Evolutionary conservation across 2,113 vertebrate species (phyloP), one percentile per base, ranked within the genome.

Genomic region (Vimba vimba): DNA sequence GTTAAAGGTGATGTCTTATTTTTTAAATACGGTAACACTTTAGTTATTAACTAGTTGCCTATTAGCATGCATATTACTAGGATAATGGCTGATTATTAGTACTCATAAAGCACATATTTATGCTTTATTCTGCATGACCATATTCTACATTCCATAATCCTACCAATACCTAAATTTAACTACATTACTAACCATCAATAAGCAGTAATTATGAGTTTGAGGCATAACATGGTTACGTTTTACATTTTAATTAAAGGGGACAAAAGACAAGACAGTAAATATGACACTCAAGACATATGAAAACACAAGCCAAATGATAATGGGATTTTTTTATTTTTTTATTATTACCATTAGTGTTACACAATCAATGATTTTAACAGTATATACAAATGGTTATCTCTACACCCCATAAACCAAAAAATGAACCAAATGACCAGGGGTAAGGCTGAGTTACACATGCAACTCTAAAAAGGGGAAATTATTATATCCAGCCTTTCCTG

Each of bases 401-500:
- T 59, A 79, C 62, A n/a, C 39, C 30, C 60, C 79, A 33, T 84
- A 86, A 50, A 55, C 71, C n/a, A 81, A 59, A 60, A 85, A 82
- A 77, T 45, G 0, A 66, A 47, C 33, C 11, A 1, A 21, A 68
- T 25, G 12, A 57, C 7, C 62, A 30, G 57, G 59, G 43, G 57
- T 13, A 25, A 79, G 57, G 68, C 75, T 23, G 50, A 66, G 15
- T 82, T 69, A 84, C 59, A 86, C 75, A 87, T 68, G 77, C 85
- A 36, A 52, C 74, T 68, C 43, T 86, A 82, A 82, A 66, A 88
- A 57, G 74, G 78, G 83, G 68, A 88, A 85, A 88, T 88, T 39
- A 87, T 83, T 77, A 80, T 77, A 88, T 87, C 83, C 87, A 71
- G 79, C 39, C 64, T 80, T 88, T 87, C 79, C 85, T 79, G 87